Evolutionary conservation across 1,140 invertebrate species (phyloP), one percentile per base, ranked within the genome.

Genomic region (Holcopasites calliopsidis): DNA sequence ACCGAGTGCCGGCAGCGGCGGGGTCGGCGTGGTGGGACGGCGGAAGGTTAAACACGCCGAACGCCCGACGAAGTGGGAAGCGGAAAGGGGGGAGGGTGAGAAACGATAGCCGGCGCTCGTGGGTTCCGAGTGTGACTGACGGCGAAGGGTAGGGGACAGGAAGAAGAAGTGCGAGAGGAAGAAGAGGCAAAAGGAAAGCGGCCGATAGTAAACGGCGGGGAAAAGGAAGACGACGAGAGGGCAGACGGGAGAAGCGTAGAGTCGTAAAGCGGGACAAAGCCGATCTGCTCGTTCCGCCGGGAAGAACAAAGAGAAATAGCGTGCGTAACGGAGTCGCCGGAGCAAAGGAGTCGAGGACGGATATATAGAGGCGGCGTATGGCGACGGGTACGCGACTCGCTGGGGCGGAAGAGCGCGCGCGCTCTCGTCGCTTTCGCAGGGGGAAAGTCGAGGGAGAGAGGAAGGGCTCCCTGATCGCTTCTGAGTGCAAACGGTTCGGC

Each of bases 401-500:
- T 50, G 61, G 72, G 80, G 69, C 79, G 86, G 83, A 82, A 83
- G 82, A 82, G 81, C 78, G 68, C 68, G 77, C 76, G 84, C 76
- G 77, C 71, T 55, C 58, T 61, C 28, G 16, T 72, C 70, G 62
- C 58, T 72, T n/a, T 73, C 40, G 71, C 66, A 58, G 69, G 68
- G 83, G 82, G 82, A 86, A n/a, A 77, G 74, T 72, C 76, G 81
- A 84, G 79, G 80, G 64, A 82, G 79, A 83, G 81, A n/a, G n/a
- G n/a, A 83, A 83, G 81, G 80, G 83, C 85, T 86, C 83, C 78
- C 78, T 85, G 87, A 90, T 90, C 87, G 88, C 87, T 90, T 89
- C 87, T 82, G 89, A 90, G 89, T 89, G 89, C 89, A 91, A 90
- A 90, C 90, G 88, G 87, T 87, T 90, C 90, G 90, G 87, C 90